phyloP scores from a whole-genome alignment of 1,140 invertebrate genomes.

The Monomorium pharaonis region DNA sequence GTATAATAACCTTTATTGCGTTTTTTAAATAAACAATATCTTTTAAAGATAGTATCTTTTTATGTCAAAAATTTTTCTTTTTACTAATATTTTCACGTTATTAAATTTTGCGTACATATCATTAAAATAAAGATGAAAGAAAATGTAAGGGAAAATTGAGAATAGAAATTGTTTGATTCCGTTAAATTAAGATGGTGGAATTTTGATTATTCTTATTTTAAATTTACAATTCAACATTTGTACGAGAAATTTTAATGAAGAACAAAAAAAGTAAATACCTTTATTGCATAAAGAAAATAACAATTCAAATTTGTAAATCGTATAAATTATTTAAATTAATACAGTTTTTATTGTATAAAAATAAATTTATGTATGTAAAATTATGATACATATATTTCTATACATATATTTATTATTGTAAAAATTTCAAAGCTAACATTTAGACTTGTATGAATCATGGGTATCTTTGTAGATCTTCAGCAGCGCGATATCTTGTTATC shows the following conservation, averaged over 20 bases:
- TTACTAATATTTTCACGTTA: not conserved
- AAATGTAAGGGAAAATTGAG: not conserved
- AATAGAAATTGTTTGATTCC: not conserved
- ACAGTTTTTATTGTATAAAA: not conserved
- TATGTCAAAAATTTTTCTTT: not conserved
- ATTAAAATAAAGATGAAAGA: not conserved
- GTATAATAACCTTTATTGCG: not conserved
- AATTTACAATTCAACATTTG: not conserved
- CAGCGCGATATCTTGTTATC: conserved; percentile 47
- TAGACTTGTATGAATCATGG: conserved; percentile 67
- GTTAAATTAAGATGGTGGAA: not conserved
- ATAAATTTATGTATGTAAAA: not conserved
- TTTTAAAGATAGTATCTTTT: not conserved
- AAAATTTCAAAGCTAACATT: conserved; percentile 14
- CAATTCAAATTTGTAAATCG: not conserved
- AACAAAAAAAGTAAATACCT: not conserved
- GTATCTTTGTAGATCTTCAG: conserved; percentile 12
- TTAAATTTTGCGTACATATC: not conserved
- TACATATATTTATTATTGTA: not conserved
- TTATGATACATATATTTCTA: not conserved
- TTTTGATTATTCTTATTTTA: not conserved
- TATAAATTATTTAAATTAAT: not conserved
- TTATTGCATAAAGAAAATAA: not conserved
- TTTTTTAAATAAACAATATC: not conserved
- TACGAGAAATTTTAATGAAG: not conserved